Base-by-base conservation (phyloP, 2,113 vertebrate species). In the Mola mola region DNA sequence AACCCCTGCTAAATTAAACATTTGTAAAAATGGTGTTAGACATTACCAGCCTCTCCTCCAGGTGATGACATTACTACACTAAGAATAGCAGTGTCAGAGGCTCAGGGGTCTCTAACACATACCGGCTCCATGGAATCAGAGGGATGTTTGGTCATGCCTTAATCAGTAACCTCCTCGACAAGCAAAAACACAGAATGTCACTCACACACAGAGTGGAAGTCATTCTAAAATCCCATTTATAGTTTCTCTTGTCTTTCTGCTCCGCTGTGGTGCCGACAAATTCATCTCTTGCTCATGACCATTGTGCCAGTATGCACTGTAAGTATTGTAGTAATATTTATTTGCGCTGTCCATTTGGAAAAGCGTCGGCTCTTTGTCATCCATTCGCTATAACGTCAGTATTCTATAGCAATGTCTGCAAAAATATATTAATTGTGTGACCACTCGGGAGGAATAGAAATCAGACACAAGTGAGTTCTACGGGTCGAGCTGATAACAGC, bases 81-180 rank as follows among this genome's bases (percentile, higher is more conserved):
- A 11, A 44, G 20, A 21, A 8, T 11, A 29, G 46, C 47, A 20
- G 8, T 3, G 33, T 12, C 33, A 34, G 33, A 10, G 71, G 56
- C 62, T 56, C 47, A 13, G 31, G 20, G 78, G 83, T 83, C 65
- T 73, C 15, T 78, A 70, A 81, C 82, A 57, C 20, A 62, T 57
- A n/a, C 3, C 50, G 75, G 50, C 65, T 57, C 53, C 19, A 57
- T 51, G 41, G 8, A 9, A n/a, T 33, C 5, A 44, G 28, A 67
- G 22, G 15, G 47, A 58, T 47, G 81, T 89, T 88, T 82, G 72
- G 26, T 28, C 24, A 24, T 63, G 5, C 31, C 22, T 53, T 84
- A 90, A 87, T 86, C 19, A 88, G 72, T 87, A 88, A 90, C 87
- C 43, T 61, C 44, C 8, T 41, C 16, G 17, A 36, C 44, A 64